Conservation (phyloP, 23 tunicate species). For the Ascidia mentula region DNA sequence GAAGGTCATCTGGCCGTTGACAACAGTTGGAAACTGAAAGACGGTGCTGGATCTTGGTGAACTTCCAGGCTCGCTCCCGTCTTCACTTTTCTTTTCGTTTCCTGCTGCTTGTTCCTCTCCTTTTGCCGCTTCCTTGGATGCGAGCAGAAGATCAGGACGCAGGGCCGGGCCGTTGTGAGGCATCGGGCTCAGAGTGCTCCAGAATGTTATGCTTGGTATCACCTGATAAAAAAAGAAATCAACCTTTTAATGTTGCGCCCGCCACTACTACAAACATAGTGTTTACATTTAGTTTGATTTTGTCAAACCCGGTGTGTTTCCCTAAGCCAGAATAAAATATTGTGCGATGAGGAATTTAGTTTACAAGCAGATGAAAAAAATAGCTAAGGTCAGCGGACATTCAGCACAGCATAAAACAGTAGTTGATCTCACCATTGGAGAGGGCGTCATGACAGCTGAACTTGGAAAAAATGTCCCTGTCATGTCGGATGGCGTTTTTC, state of each 20-base stretch:
- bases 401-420: too few relatives aligned
- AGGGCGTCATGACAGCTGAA: slow-evolving; percentile 65
- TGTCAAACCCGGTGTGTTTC: too few relatives aligned
- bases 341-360: too few relatives aligned
- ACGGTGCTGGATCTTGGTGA: slow-evolving; percentile 18
- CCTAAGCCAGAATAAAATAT: too few relatives aligned
- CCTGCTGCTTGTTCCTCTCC: neutral
- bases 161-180: slow-evolving; percentile 22
- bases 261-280: too few relatives aligned
- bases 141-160: slow-evolving; percentile 19
- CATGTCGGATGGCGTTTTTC: slow-evolving; percentile 81
- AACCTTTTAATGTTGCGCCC: neutral
- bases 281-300: too few relatives aligned
- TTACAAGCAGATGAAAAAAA: too few relatives aligned
- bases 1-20: slow-evolving; percentile 85
- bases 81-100: neutral
- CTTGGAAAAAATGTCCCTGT: slow-evolving; percentile 57
- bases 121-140: slow-evolving; percentile 15
- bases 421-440: slow-evolving; percentile 86
- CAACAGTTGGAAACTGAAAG: slow-evolving; percentile 82
- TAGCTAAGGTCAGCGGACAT: too few relatives aligned
- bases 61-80: neutral
- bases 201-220: slow-evolving; percentile 94
- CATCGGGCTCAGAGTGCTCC: slow-evolving; percentile 91
- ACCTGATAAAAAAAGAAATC: slow-evolving; percentile 45